These are phyloP conservation scores for Campoplex capitator DNA, from an alignment of 2,888 invertebrate species.

Conservation along the genomic window DNA sequence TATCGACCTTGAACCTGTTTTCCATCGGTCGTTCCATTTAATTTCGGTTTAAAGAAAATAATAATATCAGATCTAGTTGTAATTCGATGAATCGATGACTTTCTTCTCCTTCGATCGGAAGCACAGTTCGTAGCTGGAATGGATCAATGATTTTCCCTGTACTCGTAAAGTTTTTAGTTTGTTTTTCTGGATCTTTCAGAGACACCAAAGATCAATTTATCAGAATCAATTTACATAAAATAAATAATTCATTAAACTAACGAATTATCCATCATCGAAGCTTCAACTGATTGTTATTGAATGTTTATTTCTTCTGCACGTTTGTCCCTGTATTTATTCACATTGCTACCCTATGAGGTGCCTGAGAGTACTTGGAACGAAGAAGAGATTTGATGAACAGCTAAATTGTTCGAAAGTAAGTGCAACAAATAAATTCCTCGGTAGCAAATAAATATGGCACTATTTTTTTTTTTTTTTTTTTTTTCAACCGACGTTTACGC, in stretches of 20 bases:
- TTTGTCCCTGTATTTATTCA: not conserved
- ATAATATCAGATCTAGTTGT: not conserved
- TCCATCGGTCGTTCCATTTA: not conserved
- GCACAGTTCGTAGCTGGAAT: not conserved
- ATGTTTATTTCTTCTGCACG: not conserved
- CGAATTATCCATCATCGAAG: not conserved
- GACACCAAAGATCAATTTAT: not conserved
- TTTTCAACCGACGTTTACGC: not conserved
- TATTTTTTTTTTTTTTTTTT: too few relatives aligned
- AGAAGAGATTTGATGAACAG: not conserved
- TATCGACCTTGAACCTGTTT: slow-evolving; percentile 2
- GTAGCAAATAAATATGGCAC: not conserved
- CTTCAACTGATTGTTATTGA: not conserved
- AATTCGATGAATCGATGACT: not conserved
- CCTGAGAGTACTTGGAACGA: not conserved
- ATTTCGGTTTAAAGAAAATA: not conserved
- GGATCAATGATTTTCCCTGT: not conserved
- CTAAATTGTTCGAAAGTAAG: not conserved
- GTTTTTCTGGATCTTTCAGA: not conserved
- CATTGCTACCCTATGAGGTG: not conserved
- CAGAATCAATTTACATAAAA: too few relatives aligned
- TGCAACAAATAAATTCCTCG: not conserved
- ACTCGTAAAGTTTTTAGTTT: not conserved
- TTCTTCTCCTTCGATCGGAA: not conserved
- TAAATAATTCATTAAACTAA: not conserved